Conservation (phyloP, 2,797 vertebrate species). For the Heteromormyrus szaboi region DNA sequence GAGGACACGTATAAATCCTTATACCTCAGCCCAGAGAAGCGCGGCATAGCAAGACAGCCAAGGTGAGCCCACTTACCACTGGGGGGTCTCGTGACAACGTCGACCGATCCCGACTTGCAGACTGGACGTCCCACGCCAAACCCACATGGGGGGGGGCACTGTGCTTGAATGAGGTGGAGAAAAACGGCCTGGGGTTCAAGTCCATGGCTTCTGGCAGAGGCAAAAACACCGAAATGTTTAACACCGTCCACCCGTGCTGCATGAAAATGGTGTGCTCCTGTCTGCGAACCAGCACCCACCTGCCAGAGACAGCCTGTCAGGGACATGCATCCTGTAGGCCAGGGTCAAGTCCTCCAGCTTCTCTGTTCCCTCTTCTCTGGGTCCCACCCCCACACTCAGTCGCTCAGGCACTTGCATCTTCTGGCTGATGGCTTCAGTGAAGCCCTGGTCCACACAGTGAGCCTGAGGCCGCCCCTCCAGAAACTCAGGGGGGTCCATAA, state of each 20-base stretch:
- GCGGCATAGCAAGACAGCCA: background rate
- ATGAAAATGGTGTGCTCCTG: background rate
- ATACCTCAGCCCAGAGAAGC: background rate
- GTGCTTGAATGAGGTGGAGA: slow-evolving; percentile 29
- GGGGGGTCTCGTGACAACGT: slow-evolving; percentile 21
- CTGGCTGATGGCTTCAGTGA: slow-evolving; percentile 59
- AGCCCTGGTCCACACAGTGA: slow-evolving; percentile 40
- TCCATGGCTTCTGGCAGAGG: slow-evolving; percentile 44
- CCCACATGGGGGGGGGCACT: slow-evolving; percentile 19
- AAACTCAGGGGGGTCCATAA: slow-evolving; percentile 30
- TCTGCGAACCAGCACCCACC: slow-evolving; percentile 40
- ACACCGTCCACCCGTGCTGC: background rate
- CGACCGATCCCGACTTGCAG: slow-evolving; percentile 24
- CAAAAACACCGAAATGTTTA: background rate
- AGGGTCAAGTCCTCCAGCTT: slow-evolving; percentile 35
- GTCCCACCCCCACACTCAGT: slow-evolving; percentile 46
- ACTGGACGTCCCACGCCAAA: slow-evolving; percentile 36
- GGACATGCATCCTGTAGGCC: slow-evolving; percentile 61
- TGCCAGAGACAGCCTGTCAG: slow-evolving; percentile 60
- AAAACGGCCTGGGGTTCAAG: slow-evolving; percentile 47
- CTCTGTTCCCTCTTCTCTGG: slow-evolving; percentile 23
- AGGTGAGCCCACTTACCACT: slow-evolving; percentile 35
- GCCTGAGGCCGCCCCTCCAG: slow-evolving; percentile 21
- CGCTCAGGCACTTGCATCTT: slow-evolving; percentile 61
- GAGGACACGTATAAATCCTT: background rate